Evolutionary conservation across 2,888 invertebrate species (phyloP), one percentile per base, ranked within the genome.

Genomic region (Cheilosia vernalis): DNA sequence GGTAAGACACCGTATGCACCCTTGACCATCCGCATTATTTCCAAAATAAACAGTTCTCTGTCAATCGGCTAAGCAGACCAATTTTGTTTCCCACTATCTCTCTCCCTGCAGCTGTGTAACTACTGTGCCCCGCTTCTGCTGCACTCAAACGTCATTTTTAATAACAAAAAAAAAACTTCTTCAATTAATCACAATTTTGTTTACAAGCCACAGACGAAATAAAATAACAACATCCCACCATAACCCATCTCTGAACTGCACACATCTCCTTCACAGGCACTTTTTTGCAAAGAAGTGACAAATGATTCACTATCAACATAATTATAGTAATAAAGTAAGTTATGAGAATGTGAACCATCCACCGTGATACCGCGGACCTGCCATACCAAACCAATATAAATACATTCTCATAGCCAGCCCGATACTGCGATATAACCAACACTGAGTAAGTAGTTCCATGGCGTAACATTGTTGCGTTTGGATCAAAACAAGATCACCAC

Each of bases 401-500:
- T 40, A 21, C 56, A 51, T 63, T 51, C 19, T 42, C 55, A 72
- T 73, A 72, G 49, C 55, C 33, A 47, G 9, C 19, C 17, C 17
- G 47, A 17, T 49, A 30, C 60, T 47, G 56, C 47, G 66, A 61
- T 40, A 47, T 33, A 37, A 37, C 40, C 47, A 47, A 44, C 24
- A 6, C 30, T 60, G 51, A 49, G 67, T 19, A 49, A 27, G 30
- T 84, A 42, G 63, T 73, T 33, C 27, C 27, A 7, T 5, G 17
- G 70, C 56, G 4, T 49, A 85, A 67, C 72, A 77, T 67, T 77
- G 81, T 85, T 70, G 47, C 51, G 13, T 13, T 81, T 76, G 67
- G 70, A 87, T 83, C 85, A 82, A 87, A 87, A 88, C 87, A 87
- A 88, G 87, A 87, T 73, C 87, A 87, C 78, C 80, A 82, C 87